phyloP scores from a whole-genome alignment of 2,797 vertebrate genomes.

The Malurus leucopterus region DNA sequence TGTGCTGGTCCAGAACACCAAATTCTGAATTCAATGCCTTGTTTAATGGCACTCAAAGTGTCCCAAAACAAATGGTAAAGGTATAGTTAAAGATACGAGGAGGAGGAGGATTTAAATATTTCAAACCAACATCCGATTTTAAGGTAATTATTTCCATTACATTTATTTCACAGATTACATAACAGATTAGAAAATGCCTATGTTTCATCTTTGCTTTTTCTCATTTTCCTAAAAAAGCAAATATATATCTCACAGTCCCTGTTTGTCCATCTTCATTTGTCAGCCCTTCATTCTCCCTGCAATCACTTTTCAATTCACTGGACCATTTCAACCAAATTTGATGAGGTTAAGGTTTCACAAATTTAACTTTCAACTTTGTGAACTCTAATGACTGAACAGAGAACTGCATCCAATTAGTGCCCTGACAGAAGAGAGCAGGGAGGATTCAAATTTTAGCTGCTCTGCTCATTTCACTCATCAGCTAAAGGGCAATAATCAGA shows the following conservation, averaged over 20 bases:
- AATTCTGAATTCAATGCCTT: background rate
- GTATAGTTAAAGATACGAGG: background rate
- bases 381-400: background rate
- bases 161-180: background rate
- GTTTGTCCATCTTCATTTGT: slow-evolving; percentile 14
- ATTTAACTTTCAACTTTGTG: slow-evolving; percentile 11
- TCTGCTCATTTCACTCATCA: background rate
- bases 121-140: background rate
- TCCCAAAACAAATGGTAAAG: background rate
- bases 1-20: background rate
- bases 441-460: slow-evolving; percentile 1
- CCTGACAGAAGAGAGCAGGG: background rate
- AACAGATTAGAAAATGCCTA: background rate
- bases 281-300: background rate
- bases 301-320: background rate
- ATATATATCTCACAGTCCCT: background rate
- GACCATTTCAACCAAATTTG: slow-evolving; percentile 1
- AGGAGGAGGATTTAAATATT: background rate
- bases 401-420: background rate
- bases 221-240: background rate
- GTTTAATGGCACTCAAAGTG: background rate
- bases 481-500: slow-evolving; percentile 18
- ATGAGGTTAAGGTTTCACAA: slow-evolving; percentile 16
- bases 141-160: background rate
- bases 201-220: background rate